Evolutionary conservation across 2,888 invertebrate genomes (phyloP), one percentile per base, ranked within the genome.

Genomic region (Meghimatium bilineatum): DNA sequence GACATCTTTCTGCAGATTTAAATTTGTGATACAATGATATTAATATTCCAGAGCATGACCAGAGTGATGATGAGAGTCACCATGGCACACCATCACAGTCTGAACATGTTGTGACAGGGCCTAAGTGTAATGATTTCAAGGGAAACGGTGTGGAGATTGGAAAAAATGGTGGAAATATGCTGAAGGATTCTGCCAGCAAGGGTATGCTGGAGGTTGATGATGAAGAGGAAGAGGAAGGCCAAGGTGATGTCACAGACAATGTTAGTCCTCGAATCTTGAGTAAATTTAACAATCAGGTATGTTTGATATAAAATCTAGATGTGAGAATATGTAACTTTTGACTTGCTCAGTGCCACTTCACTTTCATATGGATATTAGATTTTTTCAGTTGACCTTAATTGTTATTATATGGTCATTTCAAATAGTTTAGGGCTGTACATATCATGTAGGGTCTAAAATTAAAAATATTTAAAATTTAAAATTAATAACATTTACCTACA

Each of bases 61-160:
- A 49, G 12, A 87, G 87, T 85, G 87, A 86, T 81, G 87, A 87
- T 79, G 87, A 87, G 34, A 71, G 80, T 76, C 63, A 85, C 63
- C 72, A 82, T 78, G 87, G 82, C 44, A 85, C 87, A 3, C 82
- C 81, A 36, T 1, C 38, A 20, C 52, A 63, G 36, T 56, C 80
- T n/a, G 81, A 80, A n/a, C 69, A 80, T 34, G 56, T 38, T n/a
- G 71, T 66, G 66, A 44, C 66, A 44, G 66, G 44, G 20, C 38
- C 78, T 32, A 66, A 66, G 26, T 52, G 52, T 14, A 52, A 74
- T 49, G 74, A 44, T 44, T 36, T 34, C 29, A 72, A 63, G 29
- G 71, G 49, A n/a, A 34, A 34, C 32, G 44, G 14, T 44, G 44
- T 71, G 12, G 77, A 69, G 26, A 38, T 60, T 49, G 67, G 67